Conservation (phyloP, 2,797 vertebrate species). For the Thunnus albacares region DNA sequence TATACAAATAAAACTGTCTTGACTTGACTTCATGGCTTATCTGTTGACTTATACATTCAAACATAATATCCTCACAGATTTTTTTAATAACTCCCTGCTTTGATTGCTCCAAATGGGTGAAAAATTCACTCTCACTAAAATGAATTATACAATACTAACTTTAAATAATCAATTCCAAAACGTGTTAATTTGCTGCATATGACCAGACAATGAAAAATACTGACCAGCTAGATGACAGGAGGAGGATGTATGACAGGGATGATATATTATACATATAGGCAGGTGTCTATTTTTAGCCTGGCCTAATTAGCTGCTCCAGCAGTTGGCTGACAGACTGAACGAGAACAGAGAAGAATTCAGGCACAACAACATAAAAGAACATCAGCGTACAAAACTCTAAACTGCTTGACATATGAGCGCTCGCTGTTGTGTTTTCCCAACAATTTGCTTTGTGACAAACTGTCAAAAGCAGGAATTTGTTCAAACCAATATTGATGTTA, state of each 20-base stretch:
- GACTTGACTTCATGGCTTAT: not conserved
- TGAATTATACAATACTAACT: not conserved
- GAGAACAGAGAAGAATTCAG: constrained; percentile 34
- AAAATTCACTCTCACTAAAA: not conserved
- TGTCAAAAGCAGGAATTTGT: not conserved
- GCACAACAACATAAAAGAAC: constrained; percentile 17
- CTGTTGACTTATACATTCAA: not conserved
- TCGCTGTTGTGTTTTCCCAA: not conserved
- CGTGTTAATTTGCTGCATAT: not conserved
- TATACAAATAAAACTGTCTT: too few relatives aligned
- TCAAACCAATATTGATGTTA: not conserved
- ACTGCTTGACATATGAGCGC: not conserved
- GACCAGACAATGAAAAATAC: not conserved
- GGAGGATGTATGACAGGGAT: constrained; percentile 28
- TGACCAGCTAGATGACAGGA: not conserved
- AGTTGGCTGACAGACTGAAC: constrained; percentile 55
- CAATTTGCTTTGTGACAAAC: not conserved
- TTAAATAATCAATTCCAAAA: not conserved
- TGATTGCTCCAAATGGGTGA: not conserved
- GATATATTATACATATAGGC: constrained; percentile 59
- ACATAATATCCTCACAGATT: not conserved
- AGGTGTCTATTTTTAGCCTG: constrained; percentile 63
- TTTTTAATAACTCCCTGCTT: not conserved
- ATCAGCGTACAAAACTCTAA: not conserved
- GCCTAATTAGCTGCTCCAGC: constrained; percentile 63